Percentiles rank a stretch among this genome's conserved stretches.
phyloP scores from a whole-genome alignment of 64 coral and sea anemone genomes.

The Stichodactyla helianthus region DNA sequence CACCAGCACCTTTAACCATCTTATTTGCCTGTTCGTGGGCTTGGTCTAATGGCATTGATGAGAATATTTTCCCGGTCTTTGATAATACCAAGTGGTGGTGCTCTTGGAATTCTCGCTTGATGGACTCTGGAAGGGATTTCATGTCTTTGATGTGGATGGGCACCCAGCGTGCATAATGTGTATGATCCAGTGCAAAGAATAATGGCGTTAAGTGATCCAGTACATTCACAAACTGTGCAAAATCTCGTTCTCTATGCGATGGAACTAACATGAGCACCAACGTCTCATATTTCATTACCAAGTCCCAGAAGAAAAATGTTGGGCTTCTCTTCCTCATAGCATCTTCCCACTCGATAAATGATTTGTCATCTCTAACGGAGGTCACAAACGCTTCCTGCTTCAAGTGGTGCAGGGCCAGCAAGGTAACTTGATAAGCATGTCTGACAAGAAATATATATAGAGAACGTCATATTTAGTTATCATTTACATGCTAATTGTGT shows the following conservation, averaged over 20 bases:
- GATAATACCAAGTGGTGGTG: slow-evolving; percentile 20
- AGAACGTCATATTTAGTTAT: too few species aligned
- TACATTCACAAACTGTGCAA: slow-evolving; percentile 24
- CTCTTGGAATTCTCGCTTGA: slow-evolving; percentile 27
- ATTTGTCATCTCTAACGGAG: slow-evolving; percentile 6
- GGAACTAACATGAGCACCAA: slow-evolving; percentile 40
- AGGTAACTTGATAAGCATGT: slow-evolving; percentile 24
- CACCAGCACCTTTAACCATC: slow-evolving; percentile 45
- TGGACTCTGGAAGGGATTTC: slow-evolving; percentile 26
- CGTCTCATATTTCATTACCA: slow-evolving; percentile 42
- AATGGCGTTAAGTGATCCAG: slow-evolving; percentile 48
- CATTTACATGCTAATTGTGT: too few species aligned
- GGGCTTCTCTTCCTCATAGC: slow-evolving; percentile 37
- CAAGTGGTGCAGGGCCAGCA: slow-evolving; percentile 35
- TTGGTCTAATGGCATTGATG: slow-evolving; percentile 40
- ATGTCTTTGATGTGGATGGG: slow-evolving; percentile 43
- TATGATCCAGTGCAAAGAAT: slow-evolving; percentile 62
- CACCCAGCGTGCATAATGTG: slow-evolving; percentile 53
- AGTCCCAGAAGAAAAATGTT: slow-evolving; percentile 59
- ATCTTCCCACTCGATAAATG: slow-evolving; percentile 35
- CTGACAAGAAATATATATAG: too few species aligned
- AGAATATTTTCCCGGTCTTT: slow-evolving; percentile 41
- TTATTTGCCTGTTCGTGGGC: slow-evolving; percentile 50
- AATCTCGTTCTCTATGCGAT: slow-evolving; percentile 28
- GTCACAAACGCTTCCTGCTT: slow-evolving; percentile 29